Conservation (phyloP, 2,888 invertebrate genomes). For the Ariolimax columbianus region DNA sequence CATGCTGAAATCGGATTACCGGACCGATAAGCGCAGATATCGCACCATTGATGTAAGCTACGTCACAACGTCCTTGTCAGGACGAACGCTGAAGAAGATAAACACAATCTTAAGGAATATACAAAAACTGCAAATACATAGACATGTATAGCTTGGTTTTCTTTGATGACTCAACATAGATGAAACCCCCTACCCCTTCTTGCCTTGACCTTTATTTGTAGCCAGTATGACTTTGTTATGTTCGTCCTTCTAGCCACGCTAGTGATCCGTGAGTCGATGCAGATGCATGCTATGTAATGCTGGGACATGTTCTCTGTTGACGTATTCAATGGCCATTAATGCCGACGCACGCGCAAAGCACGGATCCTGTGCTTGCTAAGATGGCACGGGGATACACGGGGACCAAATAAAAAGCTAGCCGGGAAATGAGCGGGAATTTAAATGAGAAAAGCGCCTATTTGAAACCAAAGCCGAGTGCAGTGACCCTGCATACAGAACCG, state of each 20-base stretch:
- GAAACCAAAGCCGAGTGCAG: conserved; percentile 31
- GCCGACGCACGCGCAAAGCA: conserved; percentile 27
- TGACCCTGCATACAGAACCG: conserved; percentile 35
- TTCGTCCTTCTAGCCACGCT: background rate
- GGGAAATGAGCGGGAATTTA: conserved; percentile 40
- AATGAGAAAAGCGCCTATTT: conserved; percentile 43
- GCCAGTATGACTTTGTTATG: conserved; percentile 9
- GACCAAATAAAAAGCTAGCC: conserved; percentile 38
- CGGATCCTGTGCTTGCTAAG: conserved; percentile 42
- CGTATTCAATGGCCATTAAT: conserved; percentile 28
- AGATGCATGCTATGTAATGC: conserved; percentile 41
- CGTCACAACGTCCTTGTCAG: no score
- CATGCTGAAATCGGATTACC: no score
- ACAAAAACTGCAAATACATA: background rate
- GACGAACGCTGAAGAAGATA: no score
- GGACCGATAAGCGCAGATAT: no score
- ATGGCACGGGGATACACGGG: conserved; percentile 38
- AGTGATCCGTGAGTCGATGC: background rate
- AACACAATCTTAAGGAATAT: no score
- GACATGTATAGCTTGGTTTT: background rate
- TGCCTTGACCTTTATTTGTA: conserved; percentile 12
- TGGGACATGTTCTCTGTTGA: conserved; percentile 26
- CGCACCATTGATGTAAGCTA: no score
- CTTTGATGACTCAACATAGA: background rate
- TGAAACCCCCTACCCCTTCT: background rate